Conservation (phyloP, 2,113 vertebrate species). For the Vombatus ursinus region DNA sequence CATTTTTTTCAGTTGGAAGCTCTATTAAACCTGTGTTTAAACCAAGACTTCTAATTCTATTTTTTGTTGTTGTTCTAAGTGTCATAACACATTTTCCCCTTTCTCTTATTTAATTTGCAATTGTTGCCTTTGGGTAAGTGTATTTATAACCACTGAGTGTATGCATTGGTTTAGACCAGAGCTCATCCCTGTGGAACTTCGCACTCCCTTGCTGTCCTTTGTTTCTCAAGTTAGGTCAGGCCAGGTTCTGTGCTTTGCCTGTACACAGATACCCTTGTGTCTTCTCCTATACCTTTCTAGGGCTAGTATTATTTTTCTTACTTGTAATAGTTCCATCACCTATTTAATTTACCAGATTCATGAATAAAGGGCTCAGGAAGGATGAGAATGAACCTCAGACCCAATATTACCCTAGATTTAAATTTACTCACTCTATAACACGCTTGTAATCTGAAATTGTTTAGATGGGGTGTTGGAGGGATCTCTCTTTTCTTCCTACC, state of each 20-base stretch:
- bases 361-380: neutral
- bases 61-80: neutral
- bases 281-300: neutral
- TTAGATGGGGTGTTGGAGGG: neutral
- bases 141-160: neutral
- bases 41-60: neutral
- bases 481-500: neutral
- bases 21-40: neutral
- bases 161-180: neutral
- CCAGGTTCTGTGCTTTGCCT: neutral
- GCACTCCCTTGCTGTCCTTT: neutral
- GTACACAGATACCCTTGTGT: neutral
- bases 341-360: neutral
- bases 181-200: neutral
- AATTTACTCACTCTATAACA: neutral
- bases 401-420: neutral
- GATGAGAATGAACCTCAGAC: neutral
- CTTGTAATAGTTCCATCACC: neutral
- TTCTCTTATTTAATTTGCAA: neutral
- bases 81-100: neutral
- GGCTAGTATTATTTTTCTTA: neutral
- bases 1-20: neutral
- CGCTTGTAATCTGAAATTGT: neutral
- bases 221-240: neutral
- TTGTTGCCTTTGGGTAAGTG: neutral